Conservation (phyloP, 2,113 vertebrate species). For the Triplophysa siluroides region DNA sequence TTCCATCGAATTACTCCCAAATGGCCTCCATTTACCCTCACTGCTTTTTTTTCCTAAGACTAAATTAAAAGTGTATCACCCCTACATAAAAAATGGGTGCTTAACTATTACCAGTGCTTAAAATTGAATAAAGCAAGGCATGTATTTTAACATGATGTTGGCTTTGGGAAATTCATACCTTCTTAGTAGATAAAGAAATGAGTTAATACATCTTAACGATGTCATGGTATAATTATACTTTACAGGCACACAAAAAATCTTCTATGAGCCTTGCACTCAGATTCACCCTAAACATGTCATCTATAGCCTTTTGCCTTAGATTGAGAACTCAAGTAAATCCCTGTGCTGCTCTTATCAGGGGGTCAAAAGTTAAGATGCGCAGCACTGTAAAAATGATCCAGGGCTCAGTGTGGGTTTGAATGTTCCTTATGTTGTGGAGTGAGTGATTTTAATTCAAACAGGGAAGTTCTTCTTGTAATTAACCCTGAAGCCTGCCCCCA, state of each 20-base stretch:
- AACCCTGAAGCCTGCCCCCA: conserved; percentile 53
- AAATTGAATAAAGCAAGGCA: background rate
- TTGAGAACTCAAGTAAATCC: conserved; percentile 40
- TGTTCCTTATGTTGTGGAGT: conserved; percentile 48
- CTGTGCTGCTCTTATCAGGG: conserved; percentile 39
- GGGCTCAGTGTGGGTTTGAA: conserved; percentile 40
- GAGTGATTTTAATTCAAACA: conserved; percentile 56
- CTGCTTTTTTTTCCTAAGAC: background rate
- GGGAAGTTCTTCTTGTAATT: conserved; percentile 58
- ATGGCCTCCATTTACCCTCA: conserved; percentile 1
- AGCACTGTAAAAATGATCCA: conserved; percentile 43
- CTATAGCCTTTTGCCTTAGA: conserved; percentile 31
- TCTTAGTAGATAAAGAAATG: background rate
- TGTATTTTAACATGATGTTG: conserved; percentile 3
- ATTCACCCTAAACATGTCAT: conserved; percentile 41
- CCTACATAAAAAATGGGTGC: background rate
- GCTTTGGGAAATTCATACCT: background rate
- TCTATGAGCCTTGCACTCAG: conserved; percentile 31
- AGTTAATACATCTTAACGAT: background rate
- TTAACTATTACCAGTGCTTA: background rate
- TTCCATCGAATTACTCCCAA: conserved; percentile 24
- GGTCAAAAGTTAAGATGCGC: conserved; percentile 48
- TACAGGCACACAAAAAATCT: conserved; percentile 4
- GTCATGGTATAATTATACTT: background rate
- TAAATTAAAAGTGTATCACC: background rate